phyloP scores from a whole-genome alignment of 1,140 invertebrate species.

The Temnothorax curvispinosus region DNA sequence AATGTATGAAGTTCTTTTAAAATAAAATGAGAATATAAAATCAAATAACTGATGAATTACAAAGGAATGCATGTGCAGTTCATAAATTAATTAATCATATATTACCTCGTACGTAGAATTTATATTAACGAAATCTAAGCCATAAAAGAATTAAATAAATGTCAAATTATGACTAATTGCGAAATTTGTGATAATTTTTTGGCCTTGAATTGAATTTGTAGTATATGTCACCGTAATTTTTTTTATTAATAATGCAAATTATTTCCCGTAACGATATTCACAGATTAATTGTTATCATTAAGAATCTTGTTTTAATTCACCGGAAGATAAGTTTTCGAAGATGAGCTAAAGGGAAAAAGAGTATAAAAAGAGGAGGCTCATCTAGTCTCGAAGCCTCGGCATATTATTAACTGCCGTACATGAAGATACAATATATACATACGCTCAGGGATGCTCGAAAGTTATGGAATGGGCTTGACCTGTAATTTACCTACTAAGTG shows the following conservation, averaged over 20 bases:
- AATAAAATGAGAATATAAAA: slow-evolving; percentile 6
- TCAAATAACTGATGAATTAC: not conserved
- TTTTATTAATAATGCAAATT: slow-evolving; percentile 9
- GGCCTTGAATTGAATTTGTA: not conserved
- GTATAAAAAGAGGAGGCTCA: slow-evolving; percentile 24
- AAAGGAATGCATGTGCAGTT: not conserved
- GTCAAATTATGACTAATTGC: not conserved
- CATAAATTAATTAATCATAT: slow-evolving; percentile 48
- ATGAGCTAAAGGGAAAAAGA: not conserved
- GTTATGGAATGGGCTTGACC: slow-evolving; percentile 80
- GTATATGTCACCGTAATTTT: not conserved
- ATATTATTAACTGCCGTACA: slow-evolving; percentile 74
- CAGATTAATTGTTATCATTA: not conserved
- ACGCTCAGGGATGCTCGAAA: slow-evolving; percentile 76
- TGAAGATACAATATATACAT: slow-evolving; percentile 72
- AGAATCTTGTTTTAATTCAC: not conserved
- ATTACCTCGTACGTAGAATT: not conserved
- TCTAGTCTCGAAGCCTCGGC: slow-evolving; percentile 41
- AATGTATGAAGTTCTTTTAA: not conserved
- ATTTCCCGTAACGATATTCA: not conserved
- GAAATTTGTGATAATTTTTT: not conserved
- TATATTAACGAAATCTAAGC: slow-evolving; percentile 17
- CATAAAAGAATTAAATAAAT: not conserved
- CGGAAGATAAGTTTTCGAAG: not conserved
- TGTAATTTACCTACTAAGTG: slow-evolving; percentile 83